These are phyloP conservation scores for Charadrius vociferus DNA, from an alignment of 2,113 vertebrate genomes.

Conservation along the genomic window DNA sequence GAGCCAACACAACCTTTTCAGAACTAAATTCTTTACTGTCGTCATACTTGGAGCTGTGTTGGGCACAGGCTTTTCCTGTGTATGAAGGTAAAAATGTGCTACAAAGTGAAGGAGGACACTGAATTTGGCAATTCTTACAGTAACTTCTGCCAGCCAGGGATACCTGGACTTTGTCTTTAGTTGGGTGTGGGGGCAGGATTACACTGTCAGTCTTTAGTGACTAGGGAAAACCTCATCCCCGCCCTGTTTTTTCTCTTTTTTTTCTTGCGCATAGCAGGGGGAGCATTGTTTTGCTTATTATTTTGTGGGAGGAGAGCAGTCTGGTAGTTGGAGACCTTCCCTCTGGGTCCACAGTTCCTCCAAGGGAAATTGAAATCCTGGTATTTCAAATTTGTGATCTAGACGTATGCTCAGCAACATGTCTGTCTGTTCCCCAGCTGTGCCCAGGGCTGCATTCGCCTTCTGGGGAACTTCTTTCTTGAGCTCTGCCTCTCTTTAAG, in stretches of 20 bases:
- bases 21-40: not conserved
- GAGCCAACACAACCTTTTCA: conserved; percentile 25
- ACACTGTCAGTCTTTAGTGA: not conserved
- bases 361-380: not conserved
- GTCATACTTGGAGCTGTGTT: not conserved
- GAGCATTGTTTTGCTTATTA: not conserved
- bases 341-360: not conserved
- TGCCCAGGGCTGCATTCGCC: not conserved
- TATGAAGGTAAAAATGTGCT: not conserved
- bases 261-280: not conserved
- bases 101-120: not conserved
- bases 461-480: conserved; percentile 5
- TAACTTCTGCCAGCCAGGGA: not conserved
- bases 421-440: not conserved
- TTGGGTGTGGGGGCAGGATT: not conserved
- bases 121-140: not conserved
- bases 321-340: not conserved
- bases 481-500: conserved; percentile 3
- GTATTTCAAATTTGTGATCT: not conserved
- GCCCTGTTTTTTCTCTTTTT: not conserved
- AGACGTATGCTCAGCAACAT: not conserved
- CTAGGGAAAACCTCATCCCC: not conserved
- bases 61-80: not conserved
- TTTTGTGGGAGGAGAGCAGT: accelerated
- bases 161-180: not conserved